phyloP scores from a whole-genome alignment of 2,797 vertebrate species.

The Gallinago solitaria region DNA sequence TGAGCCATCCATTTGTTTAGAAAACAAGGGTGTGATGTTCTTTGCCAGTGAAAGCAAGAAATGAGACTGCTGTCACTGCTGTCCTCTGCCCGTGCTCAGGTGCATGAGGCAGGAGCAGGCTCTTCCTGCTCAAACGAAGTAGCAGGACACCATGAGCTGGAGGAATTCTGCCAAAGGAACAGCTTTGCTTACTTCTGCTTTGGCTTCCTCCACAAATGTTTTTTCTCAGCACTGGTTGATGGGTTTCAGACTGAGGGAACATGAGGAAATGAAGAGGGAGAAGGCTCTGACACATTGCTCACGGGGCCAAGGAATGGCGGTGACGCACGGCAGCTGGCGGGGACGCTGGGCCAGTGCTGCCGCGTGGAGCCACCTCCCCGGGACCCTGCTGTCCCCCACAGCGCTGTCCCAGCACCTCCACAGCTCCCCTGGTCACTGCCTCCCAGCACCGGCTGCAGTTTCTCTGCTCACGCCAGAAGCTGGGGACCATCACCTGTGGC shows the following conservation, averaged over 20 bases:
- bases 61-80: neutral
- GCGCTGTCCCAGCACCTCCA: neutral
- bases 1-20: neutral
- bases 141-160: neutral
- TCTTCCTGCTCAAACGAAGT: neutral
- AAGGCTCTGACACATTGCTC: neutral
- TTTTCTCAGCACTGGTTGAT: constrained; percentile 12
- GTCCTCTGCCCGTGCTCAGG: neutral
- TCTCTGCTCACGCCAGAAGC: neutral
- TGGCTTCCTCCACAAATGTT: neutral
- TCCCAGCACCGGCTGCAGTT: neutral
- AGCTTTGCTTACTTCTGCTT: constrained; percentile 58
- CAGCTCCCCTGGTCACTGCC: neutral
- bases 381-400: neutral
- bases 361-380: fast-evolving
- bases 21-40: neutral
- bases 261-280: neutral
- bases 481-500: neutral
- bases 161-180: constrained; percentile 29
- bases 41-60: neutral
- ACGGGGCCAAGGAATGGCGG: neutral
- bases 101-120: neutral
- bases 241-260: constrained; percentile 29
- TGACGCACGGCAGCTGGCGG: constrained; percentile 6
- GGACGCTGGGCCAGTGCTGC: neutral